These are phyloP conservation scores for Mesodorylaimus sp. DNA, from an alignment of 2,888 invertebrate genomes.

Conservation along the genomic window DNA sequence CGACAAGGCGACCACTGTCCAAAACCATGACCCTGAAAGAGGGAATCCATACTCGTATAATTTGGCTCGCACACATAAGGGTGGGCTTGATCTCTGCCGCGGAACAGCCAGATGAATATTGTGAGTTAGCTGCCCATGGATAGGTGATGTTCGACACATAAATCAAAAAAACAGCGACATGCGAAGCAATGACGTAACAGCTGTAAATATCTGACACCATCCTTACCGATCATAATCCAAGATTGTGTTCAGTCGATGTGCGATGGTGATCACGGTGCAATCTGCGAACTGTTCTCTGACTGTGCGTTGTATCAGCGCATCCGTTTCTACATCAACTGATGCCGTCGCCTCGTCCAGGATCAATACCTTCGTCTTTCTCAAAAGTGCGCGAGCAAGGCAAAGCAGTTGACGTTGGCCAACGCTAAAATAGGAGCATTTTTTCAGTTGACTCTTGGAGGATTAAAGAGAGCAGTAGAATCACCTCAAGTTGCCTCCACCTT, in stretches of 20 bases:
- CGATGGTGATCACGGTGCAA: constrained; percentile 75
- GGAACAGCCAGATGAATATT: too few species aligned
- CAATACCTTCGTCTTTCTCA: constrained; percentile 40
- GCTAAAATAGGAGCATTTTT: constrained; percentile 40
- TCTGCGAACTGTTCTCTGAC: constrained; percentile 66
- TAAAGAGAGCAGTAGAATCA: too few species aligned
- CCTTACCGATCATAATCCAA: constrained; percentile 42
- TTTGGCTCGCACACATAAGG: neutral
- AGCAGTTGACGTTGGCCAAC: constrained; percentile 38
- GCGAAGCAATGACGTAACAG: too few species aligned
- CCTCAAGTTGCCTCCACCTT: constrained; percentile 68
- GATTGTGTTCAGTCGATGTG: constrained; percentile 77
- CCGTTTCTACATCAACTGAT: constrained; percentile 39
- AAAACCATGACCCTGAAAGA: constrained; percentile 3
- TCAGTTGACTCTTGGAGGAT: constrained; percentile 8
- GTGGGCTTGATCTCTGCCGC: too few species aligned
- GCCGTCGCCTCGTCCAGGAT: constrained; percentile 45
- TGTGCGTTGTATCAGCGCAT: constrained; percentile 52
- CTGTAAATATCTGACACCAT: too few species aligned
- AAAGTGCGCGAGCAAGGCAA: constrained; percentile 36
- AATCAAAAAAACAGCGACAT: too few species aligned
- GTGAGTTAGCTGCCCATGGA: too few species aligned
- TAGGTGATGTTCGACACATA: too few species aligned
- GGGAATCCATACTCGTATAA: too few species aligned
- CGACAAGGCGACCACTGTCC: neutral